Evolutionary conservation across 1,140 invertebrate species (phyloP).

Genomic region (Drosophila rufa): DNA sequence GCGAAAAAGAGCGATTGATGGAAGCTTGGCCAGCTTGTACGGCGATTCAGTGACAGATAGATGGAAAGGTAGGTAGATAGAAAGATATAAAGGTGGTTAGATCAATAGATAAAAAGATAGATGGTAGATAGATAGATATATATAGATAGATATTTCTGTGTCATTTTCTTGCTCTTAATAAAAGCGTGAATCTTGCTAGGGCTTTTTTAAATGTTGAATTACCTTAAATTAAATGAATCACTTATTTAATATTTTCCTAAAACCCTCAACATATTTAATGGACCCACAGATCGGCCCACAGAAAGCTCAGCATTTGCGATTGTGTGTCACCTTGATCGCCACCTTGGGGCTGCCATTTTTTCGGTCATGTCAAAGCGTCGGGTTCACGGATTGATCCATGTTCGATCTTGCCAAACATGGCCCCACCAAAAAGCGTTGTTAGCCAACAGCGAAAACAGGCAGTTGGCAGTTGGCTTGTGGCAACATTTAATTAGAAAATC

Average conservation of each 20-base stretch:
- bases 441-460: slow-evolving; percentile 24
- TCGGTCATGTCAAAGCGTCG: slow-evolving; percentile 31
- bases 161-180: not conserved
- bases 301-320: not conserved
- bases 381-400: slow-evolving; percentile 26
- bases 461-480: slow-evolving; percentile 34
- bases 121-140: not conserved
- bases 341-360: slow-evolving; percentile 13
- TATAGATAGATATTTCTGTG: not conserved
- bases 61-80: not conserved
- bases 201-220: not conserved
- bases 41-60: slow-evolving; percentile 1
- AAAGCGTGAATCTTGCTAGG: not conserved
- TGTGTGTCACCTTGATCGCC: slow-evolving; percentile 22
- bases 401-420: slow-evolving; percentile 34
- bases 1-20: slow-evolving; percentile 19
- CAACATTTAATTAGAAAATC: slow-evolving; percentile 56
- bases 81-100: not conserved
- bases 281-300: not conserved
- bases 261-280: not conserved
- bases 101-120: not conserved
- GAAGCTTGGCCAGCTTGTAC: not conserved
- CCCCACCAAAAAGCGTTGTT: not conserved
- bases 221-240: too few species aligned
- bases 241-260: not conserved